Conservation (phyloP, 2,888 invertebrate genomes). For the Ennomos quercinarius region DNA sequence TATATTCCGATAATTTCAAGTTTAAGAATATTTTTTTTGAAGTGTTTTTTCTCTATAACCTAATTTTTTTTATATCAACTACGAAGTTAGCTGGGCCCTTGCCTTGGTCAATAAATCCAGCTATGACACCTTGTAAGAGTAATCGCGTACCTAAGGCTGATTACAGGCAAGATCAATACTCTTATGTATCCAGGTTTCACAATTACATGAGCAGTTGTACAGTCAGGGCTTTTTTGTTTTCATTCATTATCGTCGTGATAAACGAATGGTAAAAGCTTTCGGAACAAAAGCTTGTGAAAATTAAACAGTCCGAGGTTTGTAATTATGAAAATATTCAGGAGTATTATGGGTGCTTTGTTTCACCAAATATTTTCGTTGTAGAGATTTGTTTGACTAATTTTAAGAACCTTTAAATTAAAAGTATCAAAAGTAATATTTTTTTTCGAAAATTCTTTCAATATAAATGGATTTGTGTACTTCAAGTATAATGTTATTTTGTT, state of each 20-base stretch:
- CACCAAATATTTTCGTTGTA: not conserved
- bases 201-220: constrained; percentile 20
- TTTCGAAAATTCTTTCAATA: no score
- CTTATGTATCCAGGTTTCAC: constrained; percentile 7
- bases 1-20: no score
- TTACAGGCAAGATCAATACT: not conserved
- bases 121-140: no score
- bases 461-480: no score
- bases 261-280: constrained; percentile 27
- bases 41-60: no score
- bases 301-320: constrained; percentile 22
- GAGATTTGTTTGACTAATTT: constrained; percentile 3
- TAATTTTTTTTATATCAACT: no score
- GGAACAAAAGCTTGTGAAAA: constrained; percentile 23
- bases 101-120: no score
- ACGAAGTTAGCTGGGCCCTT: no score
- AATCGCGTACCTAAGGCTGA: not conserved
- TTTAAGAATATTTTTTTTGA: no score
- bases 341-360: constrained; percentile 2
- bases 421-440: not conserved
- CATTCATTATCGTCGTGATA: constrained; percentile 27
- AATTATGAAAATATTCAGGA: constrained; percentile 23
- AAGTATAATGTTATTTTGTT: no score
- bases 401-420: not conserved
- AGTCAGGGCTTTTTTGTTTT: constrained; percentile 21